Evolutionary conservation across 2,888 invertebrate species (phyloP), one percentile per base, ranked within the genome.

Genomic region (Zonitis immaculata): DNA sequence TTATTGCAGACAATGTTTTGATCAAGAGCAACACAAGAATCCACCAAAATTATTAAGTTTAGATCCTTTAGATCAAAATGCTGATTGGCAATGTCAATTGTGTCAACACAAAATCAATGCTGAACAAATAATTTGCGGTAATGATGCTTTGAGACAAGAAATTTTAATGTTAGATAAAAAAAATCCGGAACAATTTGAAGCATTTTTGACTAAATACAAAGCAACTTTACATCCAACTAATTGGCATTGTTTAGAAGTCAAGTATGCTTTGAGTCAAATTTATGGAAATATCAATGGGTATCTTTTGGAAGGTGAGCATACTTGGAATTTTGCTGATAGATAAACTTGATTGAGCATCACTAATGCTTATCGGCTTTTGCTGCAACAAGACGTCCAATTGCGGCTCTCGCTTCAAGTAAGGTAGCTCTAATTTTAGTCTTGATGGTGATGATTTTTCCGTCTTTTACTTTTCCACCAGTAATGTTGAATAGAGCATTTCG

Each of bases 211-310:
- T 9, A 83, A 82, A 58, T 83, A 85, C 63, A 79, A 79, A 39
- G 77, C 80, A 51, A 79, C 81, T 1, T 68, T 88, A 45, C 87
- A 87, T 68, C 80, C 82, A 2, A 81, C 74, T 12, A 87, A 87
- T 62, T 82, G 82, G 61, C 81, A 86, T 60, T 76, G 84, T 1
- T 67, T 88, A 12, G 84, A 86, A 71, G 83, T 84, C 1, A 87
- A 88, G 67, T 81, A 86, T 66, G 84, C 84, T 1, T 73, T 88
- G 12, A 76, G 80, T 48, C 87, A 87, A 70, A 79, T 87, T 60
- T 87, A 87, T 66, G 87, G 87, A 54, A 82, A 82, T 70, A 73
- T 76, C 6, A 77, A 80, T 51, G 83, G 82, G 61, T 84, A 79
- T 64, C 66, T 67, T 27, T 73, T 83, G 61, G 65, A 78, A 67